phyloP scores from a whole-genome alignment of 2,888 invertebrate species.

The Tenthredo amoena region DNA sequence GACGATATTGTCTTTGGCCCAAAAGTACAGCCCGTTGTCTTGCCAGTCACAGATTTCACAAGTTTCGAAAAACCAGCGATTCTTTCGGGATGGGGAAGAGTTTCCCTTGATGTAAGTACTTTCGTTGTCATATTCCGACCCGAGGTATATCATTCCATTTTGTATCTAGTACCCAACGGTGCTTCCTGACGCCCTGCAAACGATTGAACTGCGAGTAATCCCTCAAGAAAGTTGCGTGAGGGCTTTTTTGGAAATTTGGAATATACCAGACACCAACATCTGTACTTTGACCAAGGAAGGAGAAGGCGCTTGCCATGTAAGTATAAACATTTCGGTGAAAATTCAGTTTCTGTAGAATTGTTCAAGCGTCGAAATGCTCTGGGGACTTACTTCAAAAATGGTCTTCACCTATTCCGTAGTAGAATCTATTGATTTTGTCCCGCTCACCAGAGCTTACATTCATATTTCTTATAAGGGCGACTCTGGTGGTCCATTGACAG shows the following conservation, averaged over 20 bases:
- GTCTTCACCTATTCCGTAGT: neutral
- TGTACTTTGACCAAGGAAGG: conserved; percentile 70
- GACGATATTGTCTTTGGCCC: conserved; percentile 74
- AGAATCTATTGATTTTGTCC: neutral
- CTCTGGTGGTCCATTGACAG: conserved; percentile 65
- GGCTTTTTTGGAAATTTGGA: conserved; percentile 33
- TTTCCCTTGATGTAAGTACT: conserved; percentile 73
- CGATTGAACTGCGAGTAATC: conserved; percentile 60
- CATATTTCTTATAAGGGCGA: conserved; percentile 60
- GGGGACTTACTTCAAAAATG: neutral
- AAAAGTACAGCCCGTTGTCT: conserved; percentile 74
- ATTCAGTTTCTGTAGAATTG: neutral
- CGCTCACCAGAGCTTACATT: neutral
- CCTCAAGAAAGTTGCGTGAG: conserved; percentile 58
- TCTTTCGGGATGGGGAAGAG: conserved; percentile 80
- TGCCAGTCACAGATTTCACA: conserved; percentile 74
- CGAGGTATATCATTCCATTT: neutral
- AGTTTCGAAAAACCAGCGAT: conserved; percentile 66
- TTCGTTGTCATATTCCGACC: neutral
- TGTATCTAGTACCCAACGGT: conserved; percentile 60
- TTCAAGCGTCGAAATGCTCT: neutral
- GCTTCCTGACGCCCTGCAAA: conserved; percentile 65
- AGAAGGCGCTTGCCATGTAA: conserved; percentile 73
- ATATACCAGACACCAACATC: conserved; percentile 63
- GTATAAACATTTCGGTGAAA: conserved; percentile 53